Base-by-base conservation (phyloP, 1,140 invertebrate genomes). In the Drosophila athabasca region DNA sequence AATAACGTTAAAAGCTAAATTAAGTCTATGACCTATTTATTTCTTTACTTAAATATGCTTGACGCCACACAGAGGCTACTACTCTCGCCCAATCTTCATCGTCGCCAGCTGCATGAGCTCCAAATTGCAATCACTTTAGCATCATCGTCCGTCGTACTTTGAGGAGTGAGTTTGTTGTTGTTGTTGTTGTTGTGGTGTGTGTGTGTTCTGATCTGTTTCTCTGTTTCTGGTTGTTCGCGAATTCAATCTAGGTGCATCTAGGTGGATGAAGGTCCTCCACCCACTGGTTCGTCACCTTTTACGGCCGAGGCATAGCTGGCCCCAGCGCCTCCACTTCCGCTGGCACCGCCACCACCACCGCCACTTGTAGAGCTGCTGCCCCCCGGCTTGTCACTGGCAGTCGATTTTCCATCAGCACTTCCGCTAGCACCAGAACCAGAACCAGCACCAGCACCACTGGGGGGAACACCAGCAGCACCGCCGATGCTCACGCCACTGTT, bases 71-170 rank as follows among this genome's bases (percentile, higher is more conserved):
- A 82, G 79, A 57, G 54, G 45, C 35, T 13, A 39, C 76, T 51
- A 74, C 54, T 76, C 58, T 46, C 45, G 44, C 44, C 44, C 52
- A 44, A 62, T 64, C 48, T 17, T 62, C 53, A 48, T 45, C 29
- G 43, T 26, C 49, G 68, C 72, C 73, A 82, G 68, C 69, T 69
- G 80, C 73, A 76, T 73, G 62, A 68, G 58, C 19, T 22, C 62
- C 79, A 87, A 89, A 79, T 76, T 66, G 67, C 68, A 79, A 84
- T 84, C 83, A 88, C 83, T 88, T 83, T 88, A 82, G 76, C 79
- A 88, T 88, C 84, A 70, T 89, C 84, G 84, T 88, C 79, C 83
- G 49, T 88, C 79, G 72, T 88, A 88, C 83, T 88, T 88, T 88
- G 83, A 88, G 83, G 83, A 88, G 83, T 89, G 83, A 83, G 83